phyloP scores from a whole-genome alignment of 2,113 vertebrate genomes.

The Barbus barbus region DNA sequence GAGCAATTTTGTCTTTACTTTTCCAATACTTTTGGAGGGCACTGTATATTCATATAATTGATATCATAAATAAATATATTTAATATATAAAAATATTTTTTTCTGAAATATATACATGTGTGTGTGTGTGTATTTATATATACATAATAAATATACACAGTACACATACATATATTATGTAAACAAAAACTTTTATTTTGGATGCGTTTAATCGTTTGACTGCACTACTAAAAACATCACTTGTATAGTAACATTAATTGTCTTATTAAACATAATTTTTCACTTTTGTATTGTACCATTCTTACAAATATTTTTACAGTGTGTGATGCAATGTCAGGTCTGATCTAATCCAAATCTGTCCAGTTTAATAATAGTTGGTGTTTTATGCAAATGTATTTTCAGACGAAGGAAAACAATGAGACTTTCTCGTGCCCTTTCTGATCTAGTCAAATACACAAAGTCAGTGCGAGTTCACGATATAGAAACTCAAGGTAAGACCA shows the following conservation, averaged over 20 bases:
- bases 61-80: no score
- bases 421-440: slow-evolving; percentile 90
- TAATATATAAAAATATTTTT: no score
- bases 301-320: neutral
- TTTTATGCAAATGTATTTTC: neutral
- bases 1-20: no score
- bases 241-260: neutral
- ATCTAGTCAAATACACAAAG: slow-evolving; percentile 95
- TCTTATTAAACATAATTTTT: neutral
- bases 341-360: neutral
- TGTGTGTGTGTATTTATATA: no score
- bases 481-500: slow-evolving; percentile 83
- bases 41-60: no score
- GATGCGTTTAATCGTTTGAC: no score
- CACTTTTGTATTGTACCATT: neutral
- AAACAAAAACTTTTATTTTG: no score
- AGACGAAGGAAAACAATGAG: slow-evolving; percentile 93
- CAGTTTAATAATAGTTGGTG: neutral
- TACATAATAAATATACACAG: no score
- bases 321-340: neutral
- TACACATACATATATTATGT: no score
- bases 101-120: no score
- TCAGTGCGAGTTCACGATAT: slow-evolving; percentile 91
- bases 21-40: no score
- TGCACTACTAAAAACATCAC: no score